These are phyloP conservation scores for Drosophila nigritarsus DNA, from an alignment of 2,888 invertebrate species.

Conservation along the genomic window DNA sequence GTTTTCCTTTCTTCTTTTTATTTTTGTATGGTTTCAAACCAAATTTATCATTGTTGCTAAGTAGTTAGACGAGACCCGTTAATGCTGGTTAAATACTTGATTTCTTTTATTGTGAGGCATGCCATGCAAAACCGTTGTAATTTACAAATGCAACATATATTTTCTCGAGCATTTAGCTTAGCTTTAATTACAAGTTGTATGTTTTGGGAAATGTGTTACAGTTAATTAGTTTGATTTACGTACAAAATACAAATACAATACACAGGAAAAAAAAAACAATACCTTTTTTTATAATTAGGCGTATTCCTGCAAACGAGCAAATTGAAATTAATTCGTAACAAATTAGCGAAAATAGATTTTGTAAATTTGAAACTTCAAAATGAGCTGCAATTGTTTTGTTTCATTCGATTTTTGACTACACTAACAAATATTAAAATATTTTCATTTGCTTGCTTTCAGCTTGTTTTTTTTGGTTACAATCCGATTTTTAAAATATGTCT, in stretches of 20 bases:
- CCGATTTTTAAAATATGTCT: background rate
- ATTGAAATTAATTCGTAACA: slow-evolving; percentile 2
- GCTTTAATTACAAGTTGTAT: slow-evolving; percentile 36
- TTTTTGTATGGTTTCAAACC: slow-evolving; percentile 41
- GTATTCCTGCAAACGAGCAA: slow-evolving; percentile 30
- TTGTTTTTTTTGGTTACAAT: background rate
- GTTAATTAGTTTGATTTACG: slow-evolving; percentile 73
- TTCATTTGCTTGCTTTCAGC: background rate
- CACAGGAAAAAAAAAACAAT: slow-evolving; percentile 59
- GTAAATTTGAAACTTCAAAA: background rate
- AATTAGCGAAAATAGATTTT: background rate
- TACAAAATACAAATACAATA: slow-evolving; percentile 66
- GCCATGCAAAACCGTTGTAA: slow-evolving; percentile 13
- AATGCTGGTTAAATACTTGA: slow-evolving; percentile 18
- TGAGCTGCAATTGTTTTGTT: no score
- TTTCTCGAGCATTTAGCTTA: slow-evolving; percentile 11
- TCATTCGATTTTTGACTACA: no score
- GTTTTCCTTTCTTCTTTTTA: background rate
- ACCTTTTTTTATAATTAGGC: slow-evolving; percentile 36
- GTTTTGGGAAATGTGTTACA: slow-evolving; percentile 56
- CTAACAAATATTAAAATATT: background rate
- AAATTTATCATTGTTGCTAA: slow-evolving; percentile 27
- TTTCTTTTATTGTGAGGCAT: slow-evolving; percentile 33
- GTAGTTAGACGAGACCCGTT: slow-evolving; percentile 19
- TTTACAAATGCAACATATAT: slow-evolving; percentile 19